Percentiles rank a stretch among this genome's conserved stretches.
Conservation (phyloP, 2,797 vertebrate genomes). For the Rhinatrema bivittatum region DNA sequence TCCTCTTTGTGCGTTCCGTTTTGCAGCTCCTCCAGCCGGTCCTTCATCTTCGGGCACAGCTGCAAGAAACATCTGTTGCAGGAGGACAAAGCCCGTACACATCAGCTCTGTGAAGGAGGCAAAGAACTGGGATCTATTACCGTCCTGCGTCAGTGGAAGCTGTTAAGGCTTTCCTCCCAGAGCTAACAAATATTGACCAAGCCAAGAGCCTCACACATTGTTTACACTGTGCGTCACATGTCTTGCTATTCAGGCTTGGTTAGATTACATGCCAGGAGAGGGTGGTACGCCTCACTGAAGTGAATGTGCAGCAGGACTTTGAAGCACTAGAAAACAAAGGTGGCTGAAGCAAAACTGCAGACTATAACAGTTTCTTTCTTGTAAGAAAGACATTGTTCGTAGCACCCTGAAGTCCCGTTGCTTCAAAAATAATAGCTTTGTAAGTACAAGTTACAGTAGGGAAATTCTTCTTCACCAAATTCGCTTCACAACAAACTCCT, state of each 20-base stretch:
- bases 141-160: conserved; percentile 16
- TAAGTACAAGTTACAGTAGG: no score
- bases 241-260: conserved; percentile 4
- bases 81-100: neutral
- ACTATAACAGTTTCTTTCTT: no score
- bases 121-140: neutral
- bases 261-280: conserved; percentile 13
- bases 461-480: no score
- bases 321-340: neutral
- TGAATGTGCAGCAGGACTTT: neutral
- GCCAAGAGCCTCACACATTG: conserved; percentile 7
- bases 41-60: conserved; percentile 34
- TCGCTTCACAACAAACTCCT: no score
- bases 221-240: conserved; percentile 18
- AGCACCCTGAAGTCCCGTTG: no score
- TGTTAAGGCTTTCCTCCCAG: conserved; percentile 14
- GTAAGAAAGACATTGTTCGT: no score
- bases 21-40: conserved; percentile 44
- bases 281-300: neutral
- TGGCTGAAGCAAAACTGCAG: no score
- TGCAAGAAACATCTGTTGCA: neutral
- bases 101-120: neutral
- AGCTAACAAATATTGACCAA: conserved; percentile 38
- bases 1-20: conserved; percentile 8
- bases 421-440: no score